phyloP scores from a whole-genome alignment of 2,113 vertebrate species.

The Plectropomus leopardus region DNA sequence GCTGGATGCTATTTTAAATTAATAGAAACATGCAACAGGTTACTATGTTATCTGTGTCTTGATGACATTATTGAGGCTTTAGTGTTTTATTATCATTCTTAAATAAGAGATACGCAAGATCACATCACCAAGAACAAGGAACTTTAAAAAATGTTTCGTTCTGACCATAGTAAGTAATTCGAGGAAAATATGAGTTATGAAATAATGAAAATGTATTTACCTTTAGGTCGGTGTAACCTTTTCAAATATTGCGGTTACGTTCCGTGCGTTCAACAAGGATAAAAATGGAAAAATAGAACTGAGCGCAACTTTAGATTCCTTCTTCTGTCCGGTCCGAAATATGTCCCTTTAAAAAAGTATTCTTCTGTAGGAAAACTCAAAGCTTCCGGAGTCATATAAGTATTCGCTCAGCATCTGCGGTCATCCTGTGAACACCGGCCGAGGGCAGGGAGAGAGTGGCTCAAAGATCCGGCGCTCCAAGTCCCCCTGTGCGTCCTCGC shows the following conservation, averaged over 20 bases:
- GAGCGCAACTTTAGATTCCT: constrained; percentile 24
- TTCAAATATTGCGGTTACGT: neutral
- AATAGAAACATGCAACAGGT: neutral
- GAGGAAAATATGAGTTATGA: neutral
- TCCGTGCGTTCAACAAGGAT: constrained; percentile 19
- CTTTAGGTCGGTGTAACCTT: neutral
- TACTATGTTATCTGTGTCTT: neutral
- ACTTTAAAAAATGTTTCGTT: neutral
- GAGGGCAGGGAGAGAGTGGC: constrained; percentile 55
- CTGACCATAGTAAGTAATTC: neutral
- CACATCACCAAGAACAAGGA: too few relatives aligned
- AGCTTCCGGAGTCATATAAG: constrained; percentile 66
- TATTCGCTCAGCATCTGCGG: constrained; percentile 52
- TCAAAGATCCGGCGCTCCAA: constrained; percentile 47
- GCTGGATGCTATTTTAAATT: neutral
- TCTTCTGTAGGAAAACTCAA: neutral
- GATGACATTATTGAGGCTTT: neutral
- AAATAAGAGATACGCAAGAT: too few relatives aligned
- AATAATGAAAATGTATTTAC: constrained; percentile 11
- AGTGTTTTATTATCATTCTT: neutral
- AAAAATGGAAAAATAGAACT: neutral
- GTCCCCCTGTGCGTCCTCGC: constrained; percentile 61
- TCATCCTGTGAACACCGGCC: constrained; percentile 57
- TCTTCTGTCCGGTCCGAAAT: neutral
- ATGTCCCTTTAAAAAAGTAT: constrained; percentile 22